These are phyloP conservation scores for Patagioenas fasciata DNA, from an alignment of 2,113 vertebrate genomes.

Conservation along the genomic window DNA sequence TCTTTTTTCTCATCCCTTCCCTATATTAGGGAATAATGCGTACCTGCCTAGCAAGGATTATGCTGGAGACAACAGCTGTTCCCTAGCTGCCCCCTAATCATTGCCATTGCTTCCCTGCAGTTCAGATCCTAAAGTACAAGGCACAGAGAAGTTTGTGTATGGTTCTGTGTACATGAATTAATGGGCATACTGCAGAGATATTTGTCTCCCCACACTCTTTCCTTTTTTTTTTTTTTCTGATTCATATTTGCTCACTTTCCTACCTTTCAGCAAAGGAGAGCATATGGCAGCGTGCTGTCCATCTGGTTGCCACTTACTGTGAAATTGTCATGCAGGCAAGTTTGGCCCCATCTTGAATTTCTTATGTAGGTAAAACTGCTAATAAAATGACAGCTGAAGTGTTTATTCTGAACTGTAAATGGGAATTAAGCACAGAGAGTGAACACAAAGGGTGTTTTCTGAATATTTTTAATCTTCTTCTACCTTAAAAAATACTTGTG, in stretches of 20 bases:
- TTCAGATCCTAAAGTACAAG: neutral
- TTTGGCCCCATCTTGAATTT: conserved; percentile 33
- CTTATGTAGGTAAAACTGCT: conserved; percentile 11
- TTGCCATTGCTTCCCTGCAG: neutral
- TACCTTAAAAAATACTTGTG: neutral
- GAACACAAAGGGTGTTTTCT: neutral
- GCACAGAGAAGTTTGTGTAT: neutral
- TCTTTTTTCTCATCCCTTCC: neutral
- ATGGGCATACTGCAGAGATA: neutral
- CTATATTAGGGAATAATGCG: neutral
- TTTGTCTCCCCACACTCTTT: neutral
- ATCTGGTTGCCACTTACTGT: conserved; percentile 47
- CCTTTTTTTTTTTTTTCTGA: neutral
- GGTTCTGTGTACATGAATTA: neutral
- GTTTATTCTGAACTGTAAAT: conserved; percentile 3
- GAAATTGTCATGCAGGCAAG: conserved; percentile 8
- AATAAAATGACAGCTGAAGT: conserved; percentile 14
- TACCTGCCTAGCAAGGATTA: neutral
- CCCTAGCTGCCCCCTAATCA: rapidly evolving
- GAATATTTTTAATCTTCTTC: neutral
- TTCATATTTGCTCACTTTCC: conserved; percentile 3
- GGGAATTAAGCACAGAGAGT: neutral
- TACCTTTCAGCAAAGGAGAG: conserved; percentile 22
- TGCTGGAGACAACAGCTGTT: neutral
- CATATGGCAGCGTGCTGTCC: conserved; percentile 43